Evolutionary conservation across 2,888 invertebrate genomes (phyloP), one percentile per base, ranked within the genome.

Genomic region (Chalcosyrphus nemorum): DNA sequence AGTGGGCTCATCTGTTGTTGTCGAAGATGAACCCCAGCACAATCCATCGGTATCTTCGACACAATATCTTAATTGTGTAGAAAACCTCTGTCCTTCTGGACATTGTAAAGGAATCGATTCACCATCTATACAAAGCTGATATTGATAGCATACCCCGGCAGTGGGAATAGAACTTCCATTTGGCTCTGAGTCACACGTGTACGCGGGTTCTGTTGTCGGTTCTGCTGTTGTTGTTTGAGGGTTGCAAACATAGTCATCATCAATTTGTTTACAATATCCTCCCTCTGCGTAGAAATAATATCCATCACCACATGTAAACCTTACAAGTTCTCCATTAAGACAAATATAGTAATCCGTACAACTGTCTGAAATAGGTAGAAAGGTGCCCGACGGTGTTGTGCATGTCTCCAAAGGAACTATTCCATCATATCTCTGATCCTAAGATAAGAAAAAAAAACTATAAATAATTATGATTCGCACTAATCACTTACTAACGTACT

Each of bases 131-230:
- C 89, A 89, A 4, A 87, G 80, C 63, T 86, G 87, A 21, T 87
- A 89, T 2, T 87, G 87, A 35, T 87, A 86, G 43, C 89, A 89
- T 11, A 88, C 81, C 0, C 77, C 78, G 0, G 63, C 29, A 41
- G 88, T 87, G 1, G 86, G 19, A 13, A 89, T 35, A 1, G 70
- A 47, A 27, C 7, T 52, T 54, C 82, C 82, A 4, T 24, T 41
- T 9, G 13, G 4, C 15, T 65, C 74, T 1, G 68, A 4, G 17
- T 50, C 4, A 13, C 84, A 84, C 5, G 29, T 21, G 35, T 41
- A 50, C 3, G 17, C 11, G 4, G 78, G n/a, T 19, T 9, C 21
- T 27, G 54, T 54, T 27, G 63, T 65, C 7, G 47, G 13, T 27
- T n/a, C 43, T n/a, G 13, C 9, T 4, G 61, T 68, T 2, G 57